phyloP scores from a whole-genome alignment of 2,113 vertebrate species.

The Stigmatopora argus region DNA sequence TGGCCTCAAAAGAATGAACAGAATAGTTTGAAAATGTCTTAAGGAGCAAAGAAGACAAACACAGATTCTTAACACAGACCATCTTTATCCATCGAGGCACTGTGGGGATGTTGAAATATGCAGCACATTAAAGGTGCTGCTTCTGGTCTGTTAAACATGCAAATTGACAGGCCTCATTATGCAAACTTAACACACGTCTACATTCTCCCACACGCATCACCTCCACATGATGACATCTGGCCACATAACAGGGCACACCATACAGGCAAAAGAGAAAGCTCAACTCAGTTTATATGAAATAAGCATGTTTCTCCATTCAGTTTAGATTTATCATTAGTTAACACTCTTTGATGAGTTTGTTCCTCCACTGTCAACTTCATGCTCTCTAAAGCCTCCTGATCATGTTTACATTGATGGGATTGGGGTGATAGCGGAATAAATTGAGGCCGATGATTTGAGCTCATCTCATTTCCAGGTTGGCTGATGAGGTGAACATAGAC shows the following conservation, averaged over 20 bases:
- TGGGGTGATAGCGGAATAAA: not conserved
- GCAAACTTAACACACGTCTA: slow-evolving; percentile 19
- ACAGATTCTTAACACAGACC: slow-evolving; percentile 6
- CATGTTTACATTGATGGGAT: not conserved
- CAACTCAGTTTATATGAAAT: not conserved
- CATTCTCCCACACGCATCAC: slow-evolving; percentile 12
- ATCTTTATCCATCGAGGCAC: slow-evolving; percentile 22
- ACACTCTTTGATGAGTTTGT: not conserved
- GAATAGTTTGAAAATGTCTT: not conserved
- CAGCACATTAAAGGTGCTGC: slow-evolving; percentile 32
- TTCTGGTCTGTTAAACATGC: slow-evolving; percentile 39
- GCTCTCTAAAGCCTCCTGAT: not conserved
- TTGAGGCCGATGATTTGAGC: not conserved
- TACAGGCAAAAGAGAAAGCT: not conserved
- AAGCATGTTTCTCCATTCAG: not conserved
- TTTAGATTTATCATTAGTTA: too few species aligned
- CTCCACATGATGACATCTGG: not conserved
- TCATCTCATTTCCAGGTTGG: not conserved
- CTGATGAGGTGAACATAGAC: not conserved
- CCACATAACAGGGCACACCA: not conserved
- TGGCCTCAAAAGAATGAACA: not conserved
- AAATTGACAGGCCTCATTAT: slow-evolving; percentile 39
- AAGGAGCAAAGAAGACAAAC: slow-evolving; percentile 7
- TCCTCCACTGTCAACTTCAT: not conserved
- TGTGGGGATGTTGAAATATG: slow-evolving; percentile 40